phyloP scores from a whole-genome alignment of 2,888 invertebrate genomes.

The Falcaria lacertinaria region DNA sequence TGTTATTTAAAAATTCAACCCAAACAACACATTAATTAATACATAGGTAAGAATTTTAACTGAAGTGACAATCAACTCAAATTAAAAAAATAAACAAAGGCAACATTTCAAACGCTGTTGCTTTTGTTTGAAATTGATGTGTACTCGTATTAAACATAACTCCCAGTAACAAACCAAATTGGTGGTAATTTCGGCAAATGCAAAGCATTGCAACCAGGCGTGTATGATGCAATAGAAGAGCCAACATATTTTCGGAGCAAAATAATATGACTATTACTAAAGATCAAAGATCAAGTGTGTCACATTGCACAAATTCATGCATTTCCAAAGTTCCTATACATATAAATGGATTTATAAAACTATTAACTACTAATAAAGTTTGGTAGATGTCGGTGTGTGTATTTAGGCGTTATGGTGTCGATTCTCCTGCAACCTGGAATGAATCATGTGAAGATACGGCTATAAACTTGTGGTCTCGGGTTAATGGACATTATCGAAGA shows the following conservation, averaged over 20 bases:
- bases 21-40: conserved; percentile 32
- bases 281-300: conserved; percentile 23
- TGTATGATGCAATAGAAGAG: conserved; percentile 50
- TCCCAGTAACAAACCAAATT: conserved; percentile 25
- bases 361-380: conserved; percentile 12
- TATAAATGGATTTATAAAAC: conserved; percentile 15
- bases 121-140: conserved; percentile 5
- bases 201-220: conserved; percentile 77
- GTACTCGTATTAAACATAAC: not conserved
- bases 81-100: not conserved
- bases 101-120: conserved; percentile 17
- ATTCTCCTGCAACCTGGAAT: conserved; percentile 64
- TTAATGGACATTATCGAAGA: conserved; percentile 70
- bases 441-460: conserved; percentile 60
- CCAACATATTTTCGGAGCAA: conserved; percentile 40
- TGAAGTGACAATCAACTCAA: conserved; percentile 4
- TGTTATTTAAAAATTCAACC: conserved; percentile 46
- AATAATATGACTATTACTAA: conserved; percentile 19
- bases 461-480: conserved; percentile 74
- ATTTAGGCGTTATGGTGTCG: conserved; percentile 41
- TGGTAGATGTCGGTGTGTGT: conserved; percentile 18
- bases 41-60: conserved; percentile 8
- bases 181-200: conserved; percentile 62
- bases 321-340: conserved; percentile 24
- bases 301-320: conserved; percentile 51